Percentiles rank a stretch among this genome's conserved stretches.
These are phyloP conservation scores for Tryphoninae sp. DNA, from an alignment of 2,888 invertebrate genomes.

Conservation along the genomic window DNA sequence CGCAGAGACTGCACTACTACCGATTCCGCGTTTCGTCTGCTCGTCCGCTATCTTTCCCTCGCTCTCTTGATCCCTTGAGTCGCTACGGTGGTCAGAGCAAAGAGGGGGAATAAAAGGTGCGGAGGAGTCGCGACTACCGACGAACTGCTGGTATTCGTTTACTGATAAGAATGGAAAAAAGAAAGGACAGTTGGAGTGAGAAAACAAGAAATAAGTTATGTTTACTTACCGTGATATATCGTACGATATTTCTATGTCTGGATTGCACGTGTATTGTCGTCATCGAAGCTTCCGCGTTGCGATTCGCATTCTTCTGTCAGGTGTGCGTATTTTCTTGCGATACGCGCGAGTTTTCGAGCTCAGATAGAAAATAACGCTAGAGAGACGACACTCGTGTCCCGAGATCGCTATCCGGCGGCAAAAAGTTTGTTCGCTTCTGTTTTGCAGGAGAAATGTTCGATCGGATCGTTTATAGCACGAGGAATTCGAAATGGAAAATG, in stretches of 20 bases:
- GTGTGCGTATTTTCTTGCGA: too few species aligned
- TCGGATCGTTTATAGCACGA: too few species aligned
- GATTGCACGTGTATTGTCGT: too few species aligned
- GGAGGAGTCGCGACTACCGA: constrained; percentile 52
- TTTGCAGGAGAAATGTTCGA: too few species aligned
- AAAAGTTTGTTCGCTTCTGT: too few species aligned
- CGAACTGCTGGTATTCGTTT: constrained; percentile 39
- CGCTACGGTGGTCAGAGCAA: constrained; percentile 25
- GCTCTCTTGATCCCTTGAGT: constrained; percentile 9
- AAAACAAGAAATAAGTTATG: constrained; percentile 28
- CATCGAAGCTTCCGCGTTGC: too few species aligned
- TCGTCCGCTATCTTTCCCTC: constrained; percentile 26
- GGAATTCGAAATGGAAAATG: too few species aligned
- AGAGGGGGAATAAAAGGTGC: constrained; percentile 57
- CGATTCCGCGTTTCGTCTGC: constrained; percentile 61
- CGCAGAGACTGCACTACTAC: constrained; percentile 61
- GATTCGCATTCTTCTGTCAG: too few species aligned
- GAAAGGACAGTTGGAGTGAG: neutral
- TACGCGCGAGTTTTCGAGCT: too few species aligned
- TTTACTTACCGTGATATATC: neutral
- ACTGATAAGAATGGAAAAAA: constrained; percentile 35
- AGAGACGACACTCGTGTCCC: too few species aligned
- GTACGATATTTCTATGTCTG: neutral
- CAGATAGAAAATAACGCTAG: too few species aligned
- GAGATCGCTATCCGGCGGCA: too few species aligned